Evolutionary conservation across 2,113 vertebrate genomes (phyloP).

Genomic region (Pterophyllum scalare): DNA sequence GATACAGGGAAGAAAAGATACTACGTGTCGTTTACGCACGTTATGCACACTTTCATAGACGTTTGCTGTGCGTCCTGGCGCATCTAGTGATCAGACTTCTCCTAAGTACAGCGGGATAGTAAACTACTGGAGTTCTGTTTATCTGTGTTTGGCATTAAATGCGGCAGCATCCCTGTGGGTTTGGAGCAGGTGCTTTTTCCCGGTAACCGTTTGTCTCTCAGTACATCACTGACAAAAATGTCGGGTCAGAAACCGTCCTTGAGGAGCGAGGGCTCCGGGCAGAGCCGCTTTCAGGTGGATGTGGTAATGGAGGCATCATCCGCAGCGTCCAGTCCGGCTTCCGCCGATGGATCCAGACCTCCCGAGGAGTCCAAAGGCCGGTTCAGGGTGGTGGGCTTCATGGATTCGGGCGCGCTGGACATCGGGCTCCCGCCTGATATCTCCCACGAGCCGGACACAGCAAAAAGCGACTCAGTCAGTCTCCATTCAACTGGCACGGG

Average conservation of each 20-base stretch:
- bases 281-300: conserved; percentile 94
- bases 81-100: background rate
- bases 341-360: conserved; percentile 37
- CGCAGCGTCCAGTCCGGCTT: background rate
- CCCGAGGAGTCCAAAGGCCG: conserved; percentile 89
- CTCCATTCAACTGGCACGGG: conserved; percentile 88
- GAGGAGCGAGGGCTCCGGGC: conserved; percentile 79
- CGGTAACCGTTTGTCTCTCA: background rate
- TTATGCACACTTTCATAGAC: conserved; percentile 36
- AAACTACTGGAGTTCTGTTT: background rate
- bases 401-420: conserved; percentile 83
- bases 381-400: conserved; percentile 89
- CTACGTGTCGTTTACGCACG: conserved; percentile 37
- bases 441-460: conserved; percentile 88
- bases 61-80: conserved; percentile 30
- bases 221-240: conserved; percentile 49
- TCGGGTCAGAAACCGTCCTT: conserved; percentile 72
- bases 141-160: conserved; percentile 9
- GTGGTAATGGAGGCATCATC: conserved; percentile 83
- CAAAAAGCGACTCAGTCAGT: conserved; percentile 89
- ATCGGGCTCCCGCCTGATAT: conserved; percentile 77
- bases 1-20: background rate
- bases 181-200: conserved; percentile 20
- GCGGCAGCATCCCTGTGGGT: background rate
- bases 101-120: background rate